phyloP scores from a whole-genome alignment of 2,888 invertebrate genomes.

The Rutpela maculata region DNA sequence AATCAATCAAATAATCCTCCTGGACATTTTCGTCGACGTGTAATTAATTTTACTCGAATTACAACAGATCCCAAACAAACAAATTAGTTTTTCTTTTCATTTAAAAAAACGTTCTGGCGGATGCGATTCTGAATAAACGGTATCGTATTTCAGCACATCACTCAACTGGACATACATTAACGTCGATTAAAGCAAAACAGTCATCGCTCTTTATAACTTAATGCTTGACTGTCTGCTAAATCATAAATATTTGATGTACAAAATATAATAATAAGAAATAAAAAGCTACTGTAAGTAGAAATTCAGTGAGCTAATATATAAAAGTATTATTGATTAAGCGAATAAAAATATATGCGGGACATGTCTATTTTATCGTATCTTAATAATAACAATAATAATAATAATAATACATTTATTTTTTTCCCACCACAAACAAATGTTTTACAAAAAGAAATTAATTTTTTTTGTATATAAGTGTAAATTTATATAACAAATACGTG shows the following conservation, averaged over 20 bases:
- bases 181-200: slow-evolving; percentile 7
- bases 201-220: slow-evolving; percentile 12
- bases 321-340: too few species aligned
- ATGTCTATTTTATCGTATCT: too few species aligned
- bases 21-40: neutral
- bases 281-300: too few species aligned
- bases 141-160: slow-evolving; percentile 26
- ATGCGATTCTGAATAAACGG: slow-evolving; percentile 7
- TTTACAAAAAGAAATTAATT: too few species aligned
- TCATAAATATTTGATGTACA: slow-evolving; percentile 13
- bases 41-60: slow-evolving; percentile 5
- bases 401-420: too few species aligned
- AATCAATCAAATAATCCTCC: slow-evolving; percentile 11
- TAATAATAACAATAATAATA: too few species aligned
- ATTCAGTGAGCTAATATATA: too few species aligned
- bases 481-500: too few species aligned
- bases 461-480: too few species aligned
- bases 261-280: slow-evolving; percentile 10
- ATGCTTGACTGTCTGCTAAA: neutral
- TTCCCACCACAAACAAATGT: too few species aligned
- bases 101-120: slow-evolving; percentile 17
- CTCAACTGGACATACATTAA: neutral
- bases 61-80: neutral
- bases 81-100: slow-evolving; percentile 15
- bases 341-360: too few species aligned